phyloP scores from a whole-genome alignment of 2,113 vertebrate species.

The Hyaena hyaena region DNA sequence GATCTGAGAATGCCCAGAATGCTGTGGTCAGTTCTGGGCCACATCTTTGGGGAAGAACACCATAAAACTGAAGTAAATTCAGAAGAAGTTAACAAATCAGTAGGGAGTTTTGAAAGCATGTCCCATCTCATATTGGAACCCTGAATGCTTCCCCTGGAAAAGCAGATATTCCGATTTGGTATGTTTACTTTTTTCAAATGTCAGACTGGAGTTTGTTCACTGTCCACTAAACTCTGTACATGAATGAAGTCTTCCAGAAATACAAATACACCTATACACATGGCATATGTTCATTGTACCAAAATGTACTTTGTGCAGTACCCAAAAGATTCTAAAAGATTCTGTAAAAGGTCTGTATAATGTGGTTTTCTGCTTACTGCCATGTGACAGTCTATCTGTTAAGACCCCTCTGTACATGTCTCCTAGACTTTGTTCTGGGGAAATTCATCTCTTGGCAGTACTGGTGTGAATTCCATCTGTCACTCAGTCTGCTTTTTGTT shows the following conservation, averaged over 20 bases:
- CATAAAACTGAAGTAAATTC: background rate
- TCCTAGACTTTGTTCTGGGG: background rate
- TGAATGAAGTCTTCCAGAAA: background rate
- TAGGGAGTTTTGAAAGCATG: background rate
- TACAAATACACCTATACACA: background rate
- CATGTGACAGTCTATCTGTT: background rate
- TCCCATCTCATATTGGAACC: background rate
- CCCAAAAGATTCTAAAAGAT: background rate
- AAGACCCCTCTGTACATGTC: background rate
- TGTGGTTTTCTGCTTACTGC: background rate
- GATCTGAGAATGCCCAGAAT: background rate
- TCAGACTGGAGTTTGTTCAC: background rate
- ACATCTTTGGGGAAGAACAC: background rate
- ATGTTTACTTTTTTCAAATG: background rate
- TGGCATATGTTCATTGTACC: too few species aligned
- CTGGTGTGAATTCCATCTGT: slow-evolving; percentile 46
- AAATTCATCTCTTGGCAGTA: background rate
- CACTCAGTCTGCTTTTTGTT: slow-evolving; percentile 42
- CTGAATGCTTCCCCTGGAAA: background rate
- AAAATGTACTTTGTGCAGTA: background rate
- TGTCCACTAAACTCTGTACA: background rate
- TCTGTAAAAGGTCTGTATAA: background rate
- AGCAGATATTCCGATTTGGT: background rate
- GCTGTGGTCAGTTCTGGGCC: background rate
- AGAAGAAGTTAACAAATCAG: background rate